Evolutionary conservation across 2,888 invertebrate species (phyloP), one percentile per base, ranked within the genome.

Genomic region (Drosophila glabriapex): DNA sequence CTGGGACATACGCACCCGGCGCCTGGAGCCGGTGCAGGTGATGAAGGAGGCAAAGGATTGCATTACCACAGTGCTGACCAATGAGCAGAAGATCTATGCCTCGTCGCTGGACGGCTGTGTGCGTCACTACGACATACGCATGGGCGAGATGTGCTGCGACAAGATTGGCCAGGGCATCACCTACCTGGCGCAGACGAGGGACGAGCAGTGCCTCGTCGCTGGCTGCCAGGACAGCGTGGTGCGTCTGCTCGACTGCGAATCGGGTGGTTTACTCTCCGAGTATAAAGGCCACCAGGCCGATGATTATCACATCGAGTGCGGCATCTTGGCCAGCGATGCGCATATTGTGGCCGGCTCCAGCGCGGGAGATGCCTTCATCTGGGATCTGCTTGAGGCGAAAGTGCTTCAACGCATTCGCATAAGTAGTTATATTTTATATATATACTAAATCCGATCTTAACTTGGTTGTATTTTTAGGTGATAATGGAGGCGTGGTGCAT

Each of bases 41-140:
- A 94, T 99, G 91, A 96, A 97, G 93, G 99, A 99, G 82, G 98
- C 99, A 0, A 98, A 97, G 93, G 99, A 99, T 93, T 97, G 97
- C 78, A 96, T 97, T 76, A 97, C 96, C 1, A 95, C 96, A 0
- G 92, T 97, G 39, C 95, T 96, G 91, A 96, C 99, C 2, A 97
- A 97, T 1, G 97, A 98, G 92, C 96, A 97, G 93, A 98, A 98
- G 94, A 97, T 99, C 80, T 94, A 98, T 55, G 96, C 97, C 0
- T 96, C 97, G 9, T 99, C 98, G 0, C 96, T 98, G 0, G 99
- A 99, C 93, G 96, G 97, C 46, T 96, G 96, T 86, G 95, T 98
- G 16, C 94, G 99, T 19, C 94, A 97, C 73, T 99, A 99, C 92
- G 99, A 99, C 94, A 95, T 99, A 56, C 94, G 99, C 62, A 96